Evolutionary conservation across 2,113 vertebrate species (phyloP), one percentile per base, ranked within the genome.

Genomic region (Dendropsophus ebraccatus): DNA sequence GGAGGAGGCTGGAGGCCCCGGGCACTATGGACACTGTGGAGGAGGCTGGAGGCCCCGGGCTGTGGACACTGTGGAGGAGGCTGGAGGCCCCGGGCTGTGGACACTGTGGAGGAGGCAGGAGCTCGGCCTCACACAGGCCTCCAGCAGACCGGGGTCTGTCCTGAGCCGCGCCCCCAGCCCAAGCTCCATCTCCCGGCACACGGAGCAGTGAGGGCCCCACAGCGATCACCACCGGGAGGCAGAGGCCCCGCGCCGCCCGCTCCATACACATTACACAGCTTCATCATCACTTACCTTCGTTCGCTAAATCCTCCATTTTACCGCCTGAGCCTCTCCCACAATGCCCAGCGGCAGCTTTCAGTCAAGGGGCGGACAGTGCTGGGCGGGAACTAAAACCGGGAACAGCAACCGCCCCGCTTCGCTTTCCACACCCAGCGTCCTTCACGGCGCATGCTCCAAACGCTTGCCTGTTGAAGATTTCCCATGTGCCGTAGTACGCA

Each of bases 261-360:
- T 25, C 1, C 56, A 23, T 5, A n/a, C 32, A 54, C 28, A 41
- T 25, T 10, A 12, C 35, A 58, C 23, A 23, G 32, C 5, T 25
- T 87, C 50, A 80, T 89, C 30, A 87, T 90, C 91, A 72, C 95
- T 93, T 94, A 96, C 95, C 95, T 96, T 96, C 95, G 94, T 96
- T 96, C 91, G 95, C 95, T 92, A 96, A 94, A 93, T 95, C 95
- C 95, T 95, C 95, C 95, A 96, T 96, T 96, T 96, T 95, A 94
- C 93, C 94, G 94, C 92, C 93, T 93, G 92, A 92, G 92, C 92
- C 93, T 92, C 93, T 93, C 95, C 95, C 95, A 96, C 94, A 95
- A 95, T 90, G 89, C 95, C 91, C 93, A 90, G 94, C 95, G 95
- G 85, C 78, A n/a, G 78, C 77, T 86, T 81, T 86, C 77, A 81